Base-by-base conservation (phyloP, 2,888 invertebrate genomes). In the Ryuthela nishihirai region DNA sequence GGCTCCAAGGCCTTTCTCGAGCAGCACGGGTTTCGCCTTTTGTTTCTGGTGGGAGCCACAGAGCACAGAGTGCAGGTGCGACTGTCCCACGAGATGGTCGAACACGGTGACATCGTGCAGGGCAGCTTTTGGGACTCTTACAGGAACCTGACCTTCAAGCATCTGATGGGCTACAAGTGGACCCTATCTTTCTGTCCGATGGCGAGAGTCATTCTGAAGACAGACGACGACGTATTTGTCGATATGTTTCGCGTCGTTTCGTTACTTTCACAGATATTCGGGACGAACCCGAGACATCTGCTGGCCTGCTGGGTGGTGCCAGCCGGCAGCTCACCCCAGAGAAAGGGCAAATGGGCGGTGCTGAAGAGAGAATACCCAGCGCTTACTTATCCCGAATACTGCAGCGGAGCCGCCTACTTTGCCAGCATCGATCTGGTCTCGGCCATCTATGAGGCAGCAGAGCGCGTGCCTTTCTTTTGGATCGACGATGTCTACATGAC, bases 401-500 rank as follows among this genome's bases (percentile, higher is more conserved):
- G 88, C 10, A 88, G 88, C 7, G 90, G 90, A 1, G 88, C 89
- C 89, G 79, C 88, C 67, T 91, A 91, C 67, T 77, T 87, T 2
- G 85, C 87, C 2, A 86, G 83, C 50, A 80, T 83, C 0, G 75
- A 79, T 63, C 79, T 83, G 1, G 84, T 84, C 0, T 70, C 71
- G 17, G 76, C 76, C 21, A 70, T 93, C 43, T 77, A 82, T 21
- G 70, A 77, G 2, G 79, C 79, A 41, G 84, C 85, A 1, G 82
- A 83, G 67, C 75, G 73, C 4, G 75, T 81, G n/a, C 76, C 80
- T 15, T 87, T 84, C 68, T 92, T 93, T 75, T 93, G 92, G 92
- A 90, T 94, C 58, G 93, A 94, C 70, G 93, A 94, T 72, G 84
- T 88, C 39, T 86, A 84, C 72, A 75, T 93, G 0, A 92, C 92